Evolutionary conservation across 35 echinoderm and acorn worm species (phyloP), one percentile per base, ranked within the genome.

Genomic region (Holothuria glaberrima): DNA sequence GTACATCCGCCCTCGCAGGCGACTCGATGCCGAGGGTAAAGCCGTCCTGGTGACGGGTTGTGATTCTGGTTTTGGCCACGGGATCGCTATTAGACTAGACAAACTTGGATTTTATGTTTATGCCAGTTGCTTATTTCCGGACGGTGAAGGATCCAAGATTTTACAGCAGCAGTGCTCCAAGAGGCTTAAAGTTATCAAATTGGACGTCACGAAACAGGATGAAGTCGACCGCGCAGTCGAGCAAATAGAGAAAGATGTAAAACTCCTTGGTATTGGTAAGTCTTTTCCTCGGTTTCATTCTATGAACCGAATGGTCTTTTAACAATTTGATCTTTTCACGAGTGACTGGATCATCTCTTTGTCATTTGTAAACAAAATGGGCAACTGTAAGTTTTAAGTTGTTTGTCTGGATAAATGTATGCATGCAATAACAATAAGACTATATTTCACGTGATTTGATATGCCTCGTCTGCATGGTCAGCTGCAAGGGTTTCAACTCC

Each of bases 1-100:
- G 85, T 84, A 84, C 58, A 46, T 87, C 31, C 34, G 85, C 17
- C 91, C 94, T 10, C 92, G 87, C 56, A 36, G 87, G 25, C 86
- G 86, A 31, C 63, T 95, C 24, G 59, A 68, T 29, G 90, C 94
- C 32, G 80, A 75, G 35, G 85, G 95, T 30, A 86, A 88, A 44
- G 95, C 92, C 9, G 95, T 97, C 27, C 76, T 97, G 64, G 89
- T 97, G 14, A 91, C 92, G 3, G 96, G 96, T 10, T 98, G 96
- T 66, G 96, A 98, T 89, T 92, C 87, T 4, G 96, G 96, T 3
- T 90, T 98, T 59, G 96, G 96, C 9, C 89, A 98, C 68, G 93
- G 84, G 35, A 86, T 98, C 67, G 96, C 93, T 48, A 92, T 88
- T 19, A 66, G 82, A 25, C 70, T 98, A 58, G 93, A 98, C 75